phyloP scores from a whole-genome alignment of 2,113 vertebrate genomes.

The Turdus rufiventris region DNA sequence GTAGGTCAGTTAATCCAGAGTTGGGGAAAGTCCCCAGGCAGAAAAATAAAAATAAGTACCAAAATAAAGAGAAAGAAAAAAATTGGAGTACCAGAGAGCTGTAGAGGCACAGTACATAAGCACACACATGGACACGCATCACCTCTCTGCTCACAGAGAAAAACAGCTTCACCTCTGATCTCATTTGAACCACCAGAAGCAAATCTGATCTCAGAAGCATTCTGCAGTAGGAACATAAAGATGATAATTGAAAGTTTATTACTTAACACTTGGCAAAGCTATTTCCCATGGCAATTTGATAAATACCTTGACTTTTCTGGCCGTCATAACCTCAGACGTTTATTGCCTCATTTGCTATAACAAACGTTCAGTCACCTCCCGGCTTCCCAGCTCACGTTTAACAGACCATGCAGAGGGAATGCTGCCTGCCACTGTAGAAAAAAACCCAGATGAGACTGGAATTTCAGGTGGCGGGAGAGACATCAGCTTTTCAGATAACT shows the following conservation, averaged over 20 bases:
- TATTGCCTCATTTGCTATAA: constrained; percentile 48
- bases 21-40: not conserved
- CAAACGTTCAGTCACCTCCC: not conserved
- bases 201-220: not conserved
- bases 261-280: constrained; percentile 14
- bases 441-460: not conserved
- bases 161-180: not conserved
- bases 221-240: not conserved
- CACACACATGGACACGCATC: not conserved
- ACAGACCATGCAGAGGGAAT: not conserved
- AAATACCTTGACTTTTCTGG: constrained; percentile 57
- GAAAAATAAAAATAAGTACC: not conserved
- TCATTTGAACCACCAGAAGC: not conserved
- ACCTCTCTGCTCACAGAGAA: not conserved
- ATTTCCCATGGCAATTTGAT: constrained; percentile 47
- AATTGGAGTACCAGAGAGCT: not conserved
- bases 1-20: not conserved
- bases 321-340: not conserved
- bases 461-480: not conserved
- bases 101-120: not conserved
- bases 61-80: rapidly evolving
- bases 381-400: not conserved
- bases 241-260: constrained; percentile 55
- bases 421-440: not conserved
- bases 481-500: not conserved